Evolutionary conservation across 2,113 vertebrate species (phyloP), one percentile per base, ranked within the genome.

Genomic region (Oncorhynchus mykiss): DNA sequence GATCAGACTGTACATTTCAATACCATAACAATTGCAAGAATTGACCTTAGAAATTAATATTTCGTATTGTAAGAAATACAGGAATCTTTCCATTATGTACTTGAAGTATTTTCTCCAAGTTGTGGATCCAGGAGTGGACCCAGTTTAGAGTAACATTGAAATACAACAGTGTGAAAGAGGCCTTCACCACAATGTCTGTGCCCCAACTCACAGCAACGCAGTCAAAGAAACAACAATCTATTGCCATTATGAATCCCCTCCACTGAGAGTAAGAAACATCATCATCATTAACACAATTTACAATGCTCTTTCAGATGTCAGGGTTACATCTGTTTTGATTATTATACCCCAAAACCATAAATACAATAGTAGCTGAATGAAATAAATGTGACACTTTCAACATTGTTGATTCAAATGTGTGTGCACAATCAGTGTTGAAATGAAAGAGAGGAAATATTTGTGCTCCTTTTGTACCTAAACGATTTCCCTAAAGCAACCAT

Each of bases 381-480:
- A 60, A 45, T 3, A 45, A 45, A 71, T 54, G 14, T 24, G 39
- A 48, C 68, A 25, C 27, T 80, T 85, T 75, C 14, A 9, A 29
- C 75, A 81, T 81, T 49, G 45, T 48, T 65, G 24, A 71, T 66
- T 49, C 67, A 74, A 71, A 67, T 29, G 65, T 78, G 57, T 48
- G 31, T 71, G 67, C 80, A 66, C 27, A 76, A 68, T 77, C 34
- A 78, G 70, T 77, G 60, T 45, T 60, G 51, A 79, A 39, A 64
- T 64, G 16, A 78, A 45, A 45, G 9, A 45, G 39, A 45, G 71
- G 70, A 70, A 78, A 67, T 78, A 73, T 71, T 81, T 82, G 82
- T 82, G 80, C 79, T 76, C 65, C 81, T 82, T 72, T 25, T 49
- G 11, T 74, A 82, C 73, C 76, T 74, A 74, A 64, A 59, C 31